Evolutionary conservation across 2,113 vertebrate species (phyloP).

Genomic region (Centropus bengalensis): DNA sequence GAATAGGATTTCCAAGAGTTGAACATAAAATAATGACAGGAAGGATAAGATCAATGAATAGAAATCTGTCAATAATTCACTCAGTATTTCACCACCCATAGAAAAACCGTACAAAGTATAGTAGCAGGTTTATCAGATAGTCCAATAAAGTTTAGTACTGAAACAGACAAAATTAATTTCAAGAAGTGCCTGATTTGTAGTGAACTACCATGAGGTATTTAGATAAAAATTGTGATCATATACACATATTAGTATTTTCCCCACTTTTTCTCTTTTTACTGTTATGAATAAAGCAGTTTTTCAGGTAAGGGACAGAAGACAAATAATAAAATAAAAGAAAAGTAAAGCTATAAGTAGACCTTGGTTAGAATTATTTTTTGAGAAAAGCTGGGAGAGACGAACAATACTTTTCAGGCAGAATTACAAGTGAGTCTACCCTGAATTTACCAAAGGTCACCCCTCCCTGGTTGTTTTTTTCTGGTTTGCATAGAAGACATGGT

Average conservation of each 20-base stretch:
- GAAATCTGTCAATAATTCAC: background rate
- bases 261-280: background rate
- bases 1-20: background rate
- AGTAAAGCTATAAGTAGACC: background rate
- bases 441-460: background rate
- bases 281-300: background rate
- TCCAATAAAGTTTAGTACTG: background rate
- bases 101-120: background rate
- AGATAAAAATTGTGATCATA: background rate
- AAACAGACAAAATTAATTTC: background rate
- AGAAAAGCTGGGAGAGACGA: background rate
- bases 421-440: background rate
- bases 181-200: background rate
- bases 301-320: background rate
- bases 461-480: background rate
- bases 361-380: background rate
- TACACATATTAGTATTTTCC: background rate
- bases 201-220: background rate
- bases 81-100: background rate
- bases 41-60: background rate
- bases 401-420: background rate
- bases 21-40: background rate
- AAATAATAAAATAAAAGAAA: background rate
- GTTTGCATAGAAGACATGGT: accelerated
- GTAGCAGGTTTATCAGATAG: background rate